Conservation (phyloP, 2,888 invertebrate genomes). For the Microctonus brassicae region DNA sequence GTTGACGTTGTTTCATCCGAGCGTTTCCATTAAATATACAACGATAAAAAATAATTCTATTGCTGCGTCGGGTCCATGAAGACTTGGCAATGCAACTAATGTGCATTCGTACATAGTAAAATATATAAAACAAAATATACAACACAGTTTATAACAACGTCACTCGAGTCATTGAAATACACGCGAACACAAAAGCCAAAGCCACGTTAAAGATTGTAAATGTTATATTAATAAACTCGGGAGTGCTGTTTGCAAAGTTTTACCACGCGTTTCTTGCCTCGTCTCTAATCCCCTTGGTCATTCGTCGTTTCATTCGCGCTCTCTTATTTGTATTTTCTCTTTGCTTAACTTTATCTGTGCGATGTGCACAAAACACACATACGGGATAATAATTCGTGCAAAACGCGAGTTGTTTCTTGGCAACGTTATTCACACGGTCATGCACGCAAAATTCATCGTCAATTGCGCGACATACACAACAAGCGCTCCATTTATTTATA, state of each 20-base stretch:
- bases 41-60: neutral
- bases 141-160: neutral
- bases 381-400: constrained; percentile 13
- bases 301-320: neutral
- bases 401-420: constrained; percentile 17
- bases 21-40: neutral
- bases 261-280: constrained; percentile 43
- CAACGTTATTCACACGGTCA: constrained; percentile 9
- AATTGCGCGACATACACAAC: constrained; percentile 9
- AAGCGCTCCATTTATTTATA: constrained; percentile 32
- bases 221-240: constrained; percentile 57
- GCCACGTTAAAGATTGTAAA: constrained; percentile 54
- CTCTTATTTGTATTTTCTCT: no score
- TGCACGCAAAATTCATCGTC: constrained; percentile 13
- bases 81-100: constrained; percentile 5
- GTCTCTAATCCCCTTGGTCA: neutral
- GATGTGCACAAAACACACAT: constrained; percentile 5
- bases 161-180: constrained; percentile 29
- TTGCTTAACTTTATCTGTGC: neutral
- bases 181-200: constrained; percentile 49
- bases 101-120: neutral
- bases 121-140: neutral
- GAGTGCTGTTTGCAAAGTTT: constrained; percentile 58
- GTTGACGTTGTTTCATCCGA: neutral
- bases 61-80: neutral